Evolutionary conservation across 2,797 vertebrate genomes (phyloP).

Genomic region (Sphenopsis melanotis): DNA sequence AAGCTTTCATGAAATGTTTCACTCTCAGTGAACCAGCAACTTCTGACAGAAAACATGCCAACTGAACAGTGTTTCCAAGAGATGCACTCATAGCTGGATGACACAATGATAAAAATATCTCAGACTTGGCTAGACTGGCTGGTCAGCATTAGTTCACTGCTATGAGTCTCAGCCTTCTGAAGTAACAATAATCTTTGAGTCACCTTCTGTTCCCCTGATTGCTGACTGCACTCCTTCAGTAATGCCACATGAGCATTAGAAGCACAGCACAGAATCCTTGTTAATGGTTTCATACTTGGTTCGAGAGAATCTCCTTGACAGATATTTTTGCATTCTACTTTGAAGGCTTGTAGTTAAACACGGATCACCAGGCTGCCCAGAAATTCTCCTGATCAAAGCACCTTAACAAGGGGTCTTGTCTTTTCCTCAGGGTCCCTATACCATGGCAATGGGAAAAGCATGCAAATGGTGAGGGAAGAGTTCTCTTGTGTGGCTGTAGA

Average conservation of each 20-base stretch:
- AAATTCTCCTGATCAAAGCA: background rate
- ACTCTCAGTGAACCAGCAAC: slow-evolving; percentile 39
- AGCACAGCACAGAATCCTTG: background rate
- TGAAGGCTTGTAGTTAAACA: background rate
- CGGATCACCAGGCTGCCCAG: background rate
- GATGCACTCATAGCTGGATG: background rate
- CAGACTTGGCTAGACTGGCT: background rate
- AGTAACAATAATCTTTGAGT: background rate
- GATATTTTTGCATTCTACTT: background rate
- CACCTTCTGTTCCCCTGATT: background rate
- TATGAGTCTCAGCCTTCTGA: background rate
- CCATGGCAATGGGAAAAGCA: background rate
- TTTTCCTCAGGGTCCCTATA: background rate
- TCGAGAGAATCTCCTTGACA: background rate
- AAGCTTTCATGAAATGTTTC: slow-evolving; percentile 41
- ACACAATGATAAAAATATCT: slow-evolving; percentile 15
- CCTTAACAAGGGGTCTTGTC: background rate
- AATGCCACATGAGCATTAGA: background rate
- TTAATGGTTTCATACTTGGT: background rate
- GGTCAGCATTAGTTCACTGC: background rate
- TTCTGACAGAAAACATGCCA: slow-evolving; percentile 40
- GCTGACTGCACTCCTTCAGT: background rate
- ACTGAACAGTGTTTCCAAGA: background rate
- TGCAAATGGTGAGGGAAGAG: background rate
- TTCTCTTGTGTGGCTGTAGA: background rate